Conservation (phyloP, 2,888 invertebrate species). For the Tiphia femorata region DNA sequence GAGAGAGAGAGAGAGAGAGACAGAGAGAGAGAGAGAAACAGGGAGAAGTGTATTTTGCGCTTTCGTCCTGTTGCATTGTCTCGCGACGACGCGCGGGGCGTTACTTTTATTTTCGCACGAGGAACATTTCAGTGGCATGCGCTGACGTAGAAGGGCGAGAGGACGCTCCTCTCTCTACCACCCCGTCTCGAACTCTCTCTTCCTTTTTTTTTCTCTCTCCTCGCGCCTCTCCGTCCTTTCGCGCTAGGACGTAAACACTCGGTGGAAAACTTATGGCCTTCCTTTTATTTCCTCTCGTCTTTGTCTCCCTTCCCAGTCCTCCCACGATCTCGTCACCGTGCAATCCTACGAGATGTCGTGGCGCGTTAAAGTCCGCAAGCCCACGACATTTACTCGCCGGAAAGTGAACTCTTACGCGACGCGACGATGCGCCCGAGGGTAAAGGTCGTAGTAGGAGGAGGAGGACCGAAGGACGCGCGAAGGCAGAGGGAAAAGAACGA, state of each 20-base stretch:
- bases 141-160: constrained; percentile 3
- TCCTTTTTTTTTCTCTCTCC: constrained; percentile 7
- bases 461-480: too few relatives aligned
- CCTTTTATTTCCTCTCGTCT: not conserved
- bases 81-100: constrained; percentile 17
- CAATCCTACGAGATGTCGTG: constrained; percentile 23
- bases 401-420: not conserved
- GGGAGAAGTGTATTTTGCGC: constrained; percentile 15
- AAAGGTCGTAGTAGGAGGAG: too few relatives aligned
- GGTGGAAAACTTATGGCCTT: too few relatives aligned
- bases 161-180: not conserved
- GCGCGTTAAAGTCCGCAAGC: constrained; percentile 10
- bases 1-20: not conserved
- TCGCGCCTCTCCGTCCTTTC: constrained; percentile 5
- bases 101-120: constrained; percentile 29
- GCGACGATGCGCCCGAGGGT: not conserved
- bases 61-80: constrained; percentile 27
- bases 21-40: not conserved
- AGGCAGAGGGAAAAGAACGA: too few relatives aligned
- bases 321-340: constrained; percentile 18
- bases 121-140: constrained; percentile 12
- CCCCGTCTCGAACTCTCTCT: not conserved
- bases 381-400: not conserved
- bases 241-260: too few relatives aligned
- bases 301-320: not conserved